Base-by-base conservation (phyloP, 2,113 vertebrate genomes). In the Cettia cetti region DNA sequence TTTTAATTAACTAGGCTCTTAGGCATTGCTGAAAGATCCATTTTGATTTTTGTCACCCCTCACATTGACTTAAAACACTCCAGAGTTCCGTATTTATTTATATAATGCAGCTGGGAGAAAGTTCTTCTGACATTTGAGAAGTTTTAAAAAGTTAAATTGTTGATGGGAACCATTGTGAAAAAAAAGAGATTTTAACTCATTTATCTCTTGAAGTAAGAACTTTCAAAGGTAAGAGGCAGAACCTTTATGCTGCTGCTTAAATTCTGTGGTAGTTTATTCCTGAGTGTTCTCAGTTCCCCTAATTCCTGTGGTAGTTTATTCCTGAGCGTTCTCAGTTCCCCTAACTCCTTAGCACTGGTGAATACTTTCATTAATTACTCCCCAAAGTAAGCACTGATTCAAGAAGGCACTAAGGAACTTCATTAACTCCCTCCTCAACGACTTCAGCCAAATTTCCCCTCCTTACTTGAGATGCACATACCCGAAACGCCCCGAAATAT, bases 21-120 rank as follows among this genome's bases (percentile, higher is more conserved):
- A 56, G 57, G 61, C 31, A 3, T 35, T 69, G 54, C 54, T 57
- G 59, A 56, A 83, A 57, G 53, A 60, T 39, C 22, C 20, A 4
- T 72, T 96, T 89, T 31, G 6, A 50, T 91, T 60, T 65, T 60
- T 57, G 27, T 81, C 57, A 22, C 28, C 59, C 44, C 40, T 75
- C 52, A 13, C 42, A 69, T 15, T 33, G 71, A 93, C 63, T 57
- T 64, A 53, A 53, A 80, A 37, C 54, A 59, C 14, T 27, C 20
- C 63, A 85, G 33, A 77, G 44, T 44, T 95, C 89, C 47, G 40
- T 75, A 87, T 88, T 96, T 81, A 47, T 65, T 94, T 89, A 53
- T 6, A 27, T 37, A 78, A 71, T 24, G 59, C 4, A 82, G 86
- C 13, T 76, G 95, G 77, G 83, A 96, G 75, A 12, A 86, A 94